A percentile compares a stretch with the other conserved stretches of the same genome.
These are phyloP conservation scores for Helostoma temminkii DNA, from an alignment of 2,797 vertebrate genomes.

Conservation along the genomic window DNA sequence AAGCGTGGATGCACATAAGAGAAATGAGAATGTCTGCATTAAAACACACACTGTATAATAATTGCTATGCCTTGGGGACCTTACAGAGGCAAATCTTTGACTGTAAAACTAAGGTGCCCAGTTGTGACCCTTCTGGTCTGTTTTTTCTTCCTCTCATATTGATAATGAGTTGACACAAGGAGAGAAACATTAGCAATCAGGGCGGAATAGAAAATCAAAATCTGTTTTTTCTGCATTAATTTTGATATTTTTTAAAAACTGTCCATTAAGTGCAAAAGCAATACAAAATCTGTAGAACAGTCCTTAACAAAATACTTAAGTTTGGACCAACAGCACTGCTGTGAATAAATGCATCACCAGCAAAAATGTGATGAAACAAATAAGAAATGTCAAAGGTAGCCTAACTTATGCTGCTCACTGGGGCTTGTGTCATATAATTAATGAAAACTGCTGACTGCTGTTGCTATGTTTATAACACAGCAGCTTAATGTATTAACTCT, in stretches of 20 bases:
- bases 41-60: constrained; percentile 18
- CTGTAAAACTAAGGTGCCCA: constrained; percentile 1
- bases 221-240: neutral
- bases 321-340: no score
- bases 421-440: no score
- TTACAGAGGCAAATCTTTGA: constrained; percentile 2
- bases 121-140: constrained; percentile 8
- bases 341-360: no score
- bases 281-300: no score
- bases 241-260: neutral
- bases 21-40: neutral
- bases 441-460: no score
- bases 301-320: no score
- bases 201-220: constrained; percentile 41
- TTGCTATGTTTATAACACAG: no score
- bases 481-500: no score
- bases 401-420: no score
- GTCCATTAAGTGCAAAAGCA: no score
- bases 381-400: neutral
- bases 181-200: constrained; percentile 62
- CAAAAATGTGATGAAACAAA: neutral
- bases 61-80: neutral
- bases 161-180: constrained; percentile 64
- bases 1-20: neutral
- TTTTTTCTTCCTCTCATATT: constrained; percentile 37